Conservation (phyloP, 2,797 vertebrate species). For the Enteromius unitaeniatus region DNA sequence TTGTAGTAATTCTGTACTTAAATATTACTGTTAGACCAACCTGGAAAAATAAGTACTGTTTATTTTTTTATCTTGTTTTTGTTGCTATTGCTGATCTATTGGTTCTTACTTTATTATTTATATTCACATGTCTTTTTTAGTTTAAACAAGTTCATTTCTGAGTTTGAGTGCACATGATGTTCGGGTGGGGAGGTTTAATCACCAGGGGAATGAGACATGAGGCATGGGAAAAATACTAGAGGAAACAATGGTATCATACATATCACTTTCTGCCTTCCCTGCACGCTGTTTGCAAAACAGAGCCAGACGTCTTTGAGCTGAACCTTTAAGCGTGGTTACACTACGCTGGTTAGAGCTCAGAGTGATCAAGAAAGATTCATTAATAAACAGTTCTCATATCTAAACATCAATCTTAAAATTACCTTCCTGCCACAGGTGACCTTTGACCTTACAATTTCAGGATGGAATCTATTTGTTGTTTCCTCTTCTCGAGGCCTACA, state of each 20-base stretch:
- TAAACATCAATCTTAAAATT: background rate
- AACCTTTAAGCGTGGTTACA: background rate
- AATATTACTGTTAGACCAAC: background rate
- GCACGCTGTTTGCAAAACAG: constrained; percentile 17
- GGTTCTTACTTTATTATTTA: background rate
- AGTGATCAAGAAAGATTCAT: background rate
- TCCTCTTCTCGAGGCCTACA: background rate
- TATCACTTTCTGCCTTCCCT: background rate
- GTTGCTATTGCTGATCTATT: background rate
- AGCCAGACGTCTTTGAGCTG: background rate
- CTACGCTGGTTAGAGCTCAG: background rate
- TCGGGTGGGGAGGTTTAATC: constrained; percentile 3
- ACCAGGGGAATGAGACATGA: background rate
- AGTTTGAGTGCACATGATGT: background rate
- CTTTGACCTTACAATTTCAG: background rate
- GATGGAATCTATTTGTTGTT: background rate
- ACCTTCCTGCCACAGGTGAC: background rate
- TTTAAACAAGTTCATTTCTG: background rate
- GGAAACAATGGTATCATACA: background rate
- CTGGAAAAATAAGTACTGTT: background rate
- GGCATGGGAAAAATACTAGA: background rate
- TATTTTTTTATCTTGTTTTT: background rate
- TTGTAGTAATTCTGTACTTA: background rate
- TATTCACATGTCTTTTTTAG: background rate
- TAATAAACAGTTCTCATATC: background rate